phyloP scores from a whole-genome alignment of 2,888 invertebrate genomes.

The Tuberolachnus salignus region DNA sequence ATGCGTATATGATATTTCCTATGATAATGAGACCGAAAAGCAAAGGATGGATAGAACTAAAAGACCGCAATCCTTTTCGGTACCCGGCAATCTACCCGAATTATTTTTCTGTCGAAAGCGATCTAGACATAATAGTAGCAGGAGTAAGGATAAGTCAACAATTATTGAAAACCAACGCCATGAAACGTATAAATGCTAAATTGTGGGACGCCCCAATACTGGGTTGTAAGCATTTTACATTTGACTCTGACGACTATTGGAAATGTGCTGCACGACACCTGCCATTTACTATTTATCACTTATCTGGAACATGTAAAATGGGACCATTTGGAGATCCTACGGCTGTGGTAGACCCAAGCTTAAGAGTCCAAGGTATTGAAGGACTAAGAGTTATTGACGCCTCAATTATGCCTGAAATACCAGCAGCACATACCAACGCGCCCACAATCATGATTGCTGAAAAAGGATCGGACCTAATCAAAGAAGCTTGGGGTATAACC shows the following conservation, averaged over 20 bases:
- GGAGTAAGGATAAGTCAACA: slow-evolving; percentile 68
- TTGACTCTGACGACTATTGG: slow-evolving; percentile 62
- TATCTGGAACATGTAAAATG: slow-evolving; percentile 68
- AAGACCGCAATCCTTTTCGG: slow-evolving; percentile 69
- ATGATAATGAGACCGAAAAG: slow-evolving; percentile 74
- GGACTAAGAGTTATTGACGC: slow-evolving; percentile 73
- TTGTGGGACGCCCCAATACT: slow-evolving; percentile 67
- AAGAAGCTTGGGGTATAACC: slow-evolving; percentile 59
- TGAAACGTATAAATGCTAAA: slow-evolving; percentile 67
- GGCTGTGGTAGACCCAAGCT: slow-evolving; percentile 67
- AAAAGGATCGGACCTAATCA: slow-evolving; percentile 64
- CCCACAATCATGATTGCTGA: slow-evolving; percentile 76
- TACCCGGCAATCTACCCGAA: slow-evolving; percentile 74
- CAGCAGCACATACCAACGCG: slow-evolving; percentile 72
- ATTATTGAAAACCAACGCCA: slow-evolving; percentile 68
- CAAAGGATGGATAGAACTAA: slow-evolving; percentile 71
- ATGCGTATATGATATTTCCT: slow-evolving; percentile 69
- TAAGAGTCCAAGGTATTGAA: slow-evolving; percentile 69
- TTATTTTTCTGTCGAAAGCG: slow-evolving; percentile 69
- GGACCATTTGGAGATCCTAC: slow-evolving; percentile 65
- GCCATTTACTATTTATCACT: slow-evolving; percentile 72
- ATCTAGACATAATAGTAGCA: slow-evolving; percentile 69
- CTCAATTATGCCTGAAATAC: slow-evolving; percentile 72
- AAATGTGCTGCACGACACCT: slow-evolving; percentile 64
- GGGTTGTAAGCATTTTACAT: slow-evolving; percentile 66